Evolutionary conservation across 2,888 invertebrate genomes (phyloP).

Genomic region (Ophion slaviceki): DNA sequence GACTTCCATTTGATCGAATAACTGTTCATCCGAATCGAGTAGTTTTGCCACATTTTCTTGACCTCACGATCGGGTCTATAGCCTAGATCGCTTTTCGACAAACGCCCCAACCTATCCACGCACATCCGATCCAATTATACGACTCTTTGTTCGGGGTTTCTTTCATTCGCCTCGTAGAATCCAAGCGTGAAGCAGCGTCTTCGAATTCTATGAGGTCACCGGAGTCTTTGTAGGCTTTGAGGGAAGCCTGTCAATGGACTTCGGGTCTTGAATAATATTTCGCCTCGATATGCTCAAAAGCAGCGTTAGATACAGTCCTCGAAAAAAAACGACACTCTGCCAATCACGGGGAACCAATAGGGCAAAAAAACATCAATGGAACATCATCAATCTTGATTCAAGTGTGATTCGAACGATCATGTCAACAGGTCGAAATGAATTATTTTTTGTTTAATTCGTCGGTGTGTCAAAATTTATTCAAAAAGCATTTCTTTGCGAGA

Average conservation of each 20-base stretch:
- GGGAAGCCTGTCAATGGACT: conserved; percentile 53
- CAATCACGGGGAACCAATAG: neutral
- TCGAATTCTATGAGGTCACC: conserved; percentile 46
- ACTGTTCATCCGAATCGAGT: neutral
- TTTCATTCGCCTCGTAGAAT: conserved; percentile 55
- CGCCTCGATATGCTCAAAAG: conserved; percentile 15
- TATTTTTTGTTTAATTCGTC: neutral
- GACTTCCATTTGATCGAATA: neutral
- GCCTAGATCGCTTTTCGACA: conserved; percentile 23
- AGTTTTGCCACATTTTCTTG: neutral
- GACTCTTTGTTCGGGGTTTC: conserved; percentile 61
- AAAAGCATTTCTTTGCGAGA: neutral
- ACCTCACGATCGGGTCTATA: neutral
- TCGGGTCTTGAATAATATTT: conserved; percentile 45
- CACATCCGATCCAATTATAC: conserved; percentile 55
- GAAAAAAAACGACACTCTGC: neutral
- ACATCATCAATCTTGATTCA: too few species aligned
- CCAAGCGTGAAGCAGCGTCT: conserved; percentile 43
- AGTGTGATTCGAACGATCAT: neutral
- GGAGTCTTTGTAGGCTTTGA: conserved; percentile 49
- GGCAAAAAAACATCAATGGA: neutral
- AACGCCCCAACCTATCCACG: neutral
- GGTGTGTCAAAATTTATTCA: neutral
- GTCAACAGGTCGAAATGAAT: neutral
- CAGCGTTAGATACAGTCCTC: neutral